Base-by-base conservation (phyloP, 2,797 vertebrate genomes). In the Acipenser transmontanus region DNA sequence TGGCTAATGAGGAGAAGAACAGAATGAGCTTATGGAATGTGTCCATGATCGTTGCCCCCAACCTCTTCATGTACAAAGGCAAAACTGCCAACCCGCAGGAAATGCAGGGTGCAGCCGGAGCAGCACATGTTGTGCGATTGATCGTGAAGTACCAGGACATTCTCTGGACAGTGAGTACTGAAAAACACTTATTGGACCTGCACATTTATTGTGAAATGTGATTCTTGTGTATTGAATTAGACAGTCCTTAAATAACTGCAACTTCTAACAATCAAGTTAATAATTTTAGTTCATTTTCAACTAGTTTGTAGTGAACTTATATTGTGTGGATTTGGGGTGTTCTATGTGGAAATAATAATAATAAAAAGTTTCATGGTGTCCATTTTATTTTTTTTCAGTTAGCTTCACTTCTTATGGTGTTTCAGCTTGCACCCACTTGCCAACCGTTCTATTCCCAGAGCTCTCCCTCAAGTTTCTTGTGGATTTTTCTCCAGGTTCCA, bases 21-120 rank as follows among this genome's bases (percentile, higher is more conserved):
- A 89, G 94, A 61, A 99, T 98, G 97, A 95, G 88, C 68, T 66
- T 98, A 70, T 97, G 95, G 93, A 99, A 99, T 0, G 95, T 99
- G 61, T 95, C 96, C 61, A 97, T 98, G 83, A 91, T 99, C 11
- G 92, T 99, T 74, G 95, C 97, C 0, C 97, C 97, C 48, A 98
- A 98, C 78, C 89, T 98, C 62, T 96, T 99, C 78, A 84, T 91
- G 75, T 88, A 80, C 70, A 87, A 79, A 69, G 88, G 92, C 70
- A 94, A 93, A 76, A 89, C 85, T 54, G 85, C 73, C 48, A 91
- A 89, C 69, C 88, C 76, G 7, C 89, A 93, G 77, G 94, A 95
- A 71, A 89, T 96, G 83, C 87, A 93, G 73, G 85, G 90, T 14
- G 95, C 94, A 0, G 88, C 91, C 67, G 91, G 86, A 0, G 92